These are phyloP conservation scores for Pithys albifrons DNA, from an alignment of 2,113 vertebrate species.

Conservation along the genomic window DNA sequence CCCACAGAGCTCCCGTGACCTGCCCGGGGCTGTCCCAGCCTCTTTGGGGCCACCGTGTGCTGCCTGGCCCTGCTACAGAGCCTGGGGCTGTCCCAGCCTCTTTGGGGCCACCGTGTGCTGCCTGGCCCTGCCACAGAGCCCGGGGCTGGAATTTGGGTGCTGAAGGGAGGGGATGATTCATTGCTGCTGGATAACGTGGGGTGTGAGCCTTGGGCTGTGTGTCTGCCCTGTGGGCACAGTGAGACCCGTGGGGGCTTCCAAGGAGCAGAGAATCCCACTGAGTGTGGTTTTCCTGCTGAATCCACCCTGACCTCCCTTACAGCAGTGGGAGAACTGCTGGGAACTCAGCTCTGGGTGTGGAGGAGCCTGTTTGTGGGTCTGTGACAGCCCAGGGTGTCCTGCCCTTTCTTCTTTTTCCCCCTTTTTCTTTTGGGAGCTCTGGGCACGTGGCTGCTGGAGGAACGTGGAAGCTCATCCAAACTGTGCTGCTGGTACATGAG, in stretches of 20 bases:
- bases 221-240: background rate
- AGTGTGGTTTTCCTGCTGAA: accelerated
- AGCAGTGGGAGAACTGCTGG: background rate
- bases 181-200: background rate
- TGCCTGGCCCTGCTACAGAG: too few relatives aligned
- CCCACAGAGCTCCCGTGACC: background rate
- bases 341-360: accelerated
- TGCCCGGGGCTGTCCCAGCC: background rate
- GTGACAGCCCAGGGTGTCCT: background rate
- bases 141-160: background rate
- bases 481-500: background rate
- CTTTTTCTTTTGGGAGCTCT: background rate
- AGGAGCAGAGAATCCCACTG: background rate
- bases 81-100: background rate
- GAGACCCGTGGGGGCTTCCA: background rate
- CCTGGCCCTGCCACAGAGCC: background rate
- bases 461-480: background rate
- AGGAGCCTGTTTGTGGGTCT: background rate
- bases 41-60: background rate
- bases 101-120: background rate
- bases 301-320: background rate
- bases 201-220: background rate
- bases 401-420: too few relatives aligned
- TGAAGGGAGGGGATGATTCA: background rate
- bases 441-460: background rate